Conservation (phyloP, 1,140 invertebrate species). For the Hyles euphorbiae region DNA sequence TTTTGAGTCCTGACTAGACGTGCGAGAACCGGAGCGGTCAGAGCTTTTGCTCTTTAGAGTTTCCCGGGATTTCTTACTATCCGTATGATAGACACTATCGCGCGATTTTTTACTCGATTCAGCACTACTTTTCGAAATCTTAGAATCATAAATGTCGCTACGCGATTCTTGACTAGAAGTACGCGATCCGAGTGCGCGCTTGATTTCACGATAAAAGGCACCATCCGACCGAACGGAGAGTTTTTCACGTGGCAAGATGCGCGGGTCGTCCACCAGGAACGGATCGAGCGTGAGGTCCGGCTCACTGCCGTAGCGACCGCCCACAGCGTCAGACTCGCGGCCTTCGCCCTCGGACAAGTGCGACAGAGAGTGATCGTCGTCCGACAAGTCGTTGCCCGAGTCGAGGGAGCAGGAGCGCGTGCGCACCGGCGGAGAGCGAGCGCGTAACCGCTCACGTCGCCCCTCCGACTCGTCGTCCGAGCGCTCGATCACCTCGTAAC, state of each 20-base stretch:
- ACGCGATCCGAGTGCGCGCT: conserved; percentile 76
- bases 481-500: conserved; percentile 89
- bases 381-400: conserved; percentile 81
- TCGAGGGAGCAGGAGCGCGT: conserved; percentile 81
- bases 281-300: conserved; percentile 78
- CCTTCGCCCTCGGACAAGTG: conserved; percentile 71
- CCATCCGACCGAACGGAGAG: conserved; percentile 81
- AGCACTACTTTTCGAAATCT: conserved; percentile 77
- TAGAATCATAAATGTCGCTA: conserved; percentile 80
- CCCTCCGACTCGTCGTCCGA: conserved; percentile 79
- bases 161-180: conserved; percentile 81
- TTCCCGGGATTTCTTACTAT: conserved; percentile 79
- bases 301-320: conserved; percentile 78
- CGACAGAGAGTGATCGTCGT: conserved; percentile 77
- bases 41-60: conserved; percentile 77
- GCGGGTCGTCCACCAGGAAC: conserved; percentile 80
- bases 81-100: conserved; percentile 79
- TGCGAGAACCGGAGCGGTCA: conserved; percentile 74
- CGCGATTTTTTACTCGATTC: conserved; percentile 79
- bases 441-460: conserved; percentile 49
- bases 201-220: conserved; percentile 81
- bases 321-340: conserved; percentile 46
- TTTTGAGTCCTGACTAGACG: conserved; percentile 81
- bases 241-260: conserved; percentile 80
- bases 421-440: conserved; percentile 39